Conservation (phyloP, 1,140 invertebrate species). For the Rhynchophorus ferrugineus region DNA sequence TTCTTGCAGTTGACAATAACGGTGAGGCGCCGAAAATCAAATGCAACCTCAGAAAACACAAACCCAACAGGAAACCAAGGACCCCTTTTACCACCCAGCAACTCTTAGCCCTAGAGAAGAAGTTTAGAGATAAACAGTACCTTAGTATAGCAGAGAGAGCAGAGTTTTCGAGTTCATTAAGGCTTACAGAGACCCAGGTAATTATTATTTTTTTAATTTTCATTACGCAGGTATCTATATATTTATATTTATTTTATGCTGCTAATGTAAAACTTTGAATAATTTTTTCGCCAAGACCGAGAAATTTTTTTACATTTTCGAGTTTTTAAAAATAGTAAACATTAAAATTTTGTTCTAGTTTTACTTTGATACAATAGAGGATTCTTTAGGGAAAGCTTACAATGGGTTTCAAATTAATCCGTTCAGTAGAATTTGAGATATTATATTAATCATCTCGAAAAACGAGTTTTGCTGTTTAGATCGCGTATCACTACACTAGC, state of each 20-base stretch:
- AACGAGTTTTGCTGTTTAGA: no score
- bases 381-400: no score
- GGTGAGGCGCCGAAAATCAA: constrained; percentile 76
- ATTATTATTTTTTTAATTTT: constrained; percentile 16
- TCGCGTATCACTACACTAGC: no score
- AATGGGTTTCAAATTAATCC: no score
- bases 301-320: no score
- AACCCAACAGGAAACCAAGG: constrained; percentile 93
- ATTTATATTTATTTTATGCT: neutral
- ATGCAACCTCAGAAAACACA: constrained; percentile 68
- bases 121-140: constrained; percentile 95
- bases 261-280: no score
- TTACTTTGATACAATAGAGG: no score
- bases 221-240: neutral
- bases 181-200: constrained; percentile 91
- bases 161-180: constrained; percentile 88
- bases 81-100: constrained; percentile 98
- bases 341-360: no score
- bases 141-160: constrained; percentile 93
- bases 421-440: no score
- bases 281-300: no score
- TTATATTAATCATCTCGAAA: no score
- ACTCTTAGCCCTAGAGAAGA: constrained; percentile 86
- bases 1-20: constrained; percentile 51
- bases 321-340: no score